Evolutionary conservation across 1,140 invertebrate genomes (phyloP), one percentile per base, ranked within the genome.

Genomic region (Trichonephila inaurata): DNA sequence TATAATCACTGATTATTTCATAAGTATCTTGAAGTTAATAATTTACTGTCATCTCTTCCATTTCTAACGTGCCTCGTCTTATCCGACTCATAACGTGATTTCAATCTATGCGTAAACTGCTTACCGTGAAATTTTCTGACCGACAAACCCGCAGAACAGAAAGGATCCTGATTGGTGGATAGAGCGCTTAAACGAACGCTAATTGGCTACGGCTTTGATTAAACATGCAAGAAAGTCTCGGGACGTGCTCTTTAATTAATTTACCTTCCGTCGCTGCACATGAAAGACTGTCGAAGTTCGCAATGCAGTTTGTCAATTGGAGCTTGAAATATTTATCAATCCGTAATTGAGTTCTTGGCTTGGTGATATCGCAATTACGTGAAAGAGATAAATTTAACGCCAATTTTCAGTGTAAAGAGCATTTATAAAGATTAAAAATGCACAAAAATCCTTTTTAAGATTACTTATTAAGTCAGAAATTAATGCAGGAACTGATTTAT

Each of bases 241-340:
- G 51, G 10, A 69, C 66, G 66, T 12, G 66, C 66, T 24, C 66
- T 69, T 69, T 69, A 69, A 69, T 69, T 69, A 69, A 69, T 69
- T 69, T 69, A 69, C 66, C n/a, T 28, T 28, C 66, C 66, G 66
- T 69, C 24, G 2, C 66, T 28, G 8, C 24, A 69, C n/a, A n/a
- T 24, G n/a, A 24, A 69, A 69, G 21, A 3, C 51, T 69, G n/a
- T n/a, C n/a, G 66, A 12, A 24, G 66, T 28, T 12, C 51, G 51
- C 5, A 51, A 51, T 51, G 51, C 51, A 51, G 51, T 51, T 24
- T 69, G 66, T 28, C 66, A 24, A 24, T 12, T 24, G 12, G n/a
- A n/a, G 66, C 24, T 69, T 69, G 12, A 69, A 69, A 69, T 69
- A 69, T 69, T 69, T 69, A 69, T 69, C 66, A 7, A 24, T 14